Base-by-base conservation (phyloP, 2,113 vertebrate species). In the Tapirus terrestris region DNA sequence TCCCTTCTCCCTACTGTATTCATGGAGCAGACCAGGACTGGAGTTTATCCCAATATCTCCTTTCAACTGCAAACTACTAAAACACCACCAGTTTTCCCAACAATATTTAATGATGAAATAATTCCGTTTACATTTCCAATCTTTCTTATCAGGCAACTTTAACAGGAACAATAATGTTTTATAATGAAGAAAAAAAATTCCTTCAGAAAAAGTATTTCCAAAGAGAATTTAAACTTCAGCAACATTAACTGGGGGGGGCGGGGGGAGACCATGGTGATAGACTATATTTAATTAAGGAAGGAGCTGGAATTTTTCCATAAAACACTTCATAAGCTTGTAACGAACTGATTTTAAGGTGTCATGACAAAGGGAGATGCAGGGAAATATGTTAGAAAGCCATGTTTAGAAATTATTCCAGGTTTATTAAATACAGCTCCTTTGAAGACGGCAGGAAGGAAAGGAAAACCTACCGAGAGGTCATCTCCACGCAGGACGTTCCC, bases 401-500 rank as follows among this genome's bases (percentile, higher is more conserved):
- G 14, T 33, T 67, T 51, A 80, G 51, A 58, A 70, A 70, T 8
- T 0, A 43, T 1, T 36, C 3, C 39, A 33, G 65, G 31, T 4
- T 91, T 27, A 58, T 16, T 10, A 36, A 72, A 43, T 14, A 36
- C 3, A 12, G 2, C 0, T n/a, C 4, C 53, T 3, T 4, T 58
- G 14, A 96, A 76, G 58, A 0, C 7, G 2, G 11, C 33, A 7
- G 5, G 0, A 6, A 83, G 51, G 43, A 60, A 60, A 72, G 21
- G 6, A 60, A 81, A 48, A 94, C 98, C 77, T 99, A 99, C 99
- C 85, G 98, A 99, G 89, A 99, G 98, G 98, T 99, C 99, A 76
- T 99, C 99, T 45, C 99, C 99, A 0, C 99, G 98, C 8, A 99
- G 99, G 0, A 98, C 98, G 18, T 99, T 99, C 89, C 99, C 99